A percentile compares a stretch with the other conserved stretches of the same genome.
Conservation (phyloP, 1,140 invertebrate species). For the Pogonognathellus flavescens region DNA sequence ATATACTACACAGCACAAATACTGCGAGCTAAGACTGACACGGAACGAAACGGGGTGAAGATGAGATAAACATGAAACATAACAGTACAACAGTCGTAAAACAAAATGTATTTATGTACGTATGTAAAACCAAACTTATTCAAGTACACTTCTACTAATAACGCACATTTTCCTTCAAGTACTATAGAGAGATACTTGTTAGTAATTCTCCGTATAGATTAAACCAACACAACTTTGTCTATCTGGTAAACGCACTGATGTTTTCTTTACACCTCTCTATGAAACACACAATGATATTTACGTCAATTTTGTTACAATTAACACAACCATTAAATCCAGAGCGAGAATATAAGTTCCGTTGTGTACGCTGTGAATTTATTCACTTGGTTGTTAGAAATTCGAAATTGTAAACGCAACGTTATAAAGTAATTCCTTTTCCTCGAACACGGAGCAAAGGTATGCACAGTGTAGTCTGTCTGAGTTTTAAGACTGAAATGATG, state of each 20-base stretch:
- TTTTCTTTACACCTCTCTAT: background rate
- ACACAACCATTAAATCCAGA: slow-evolving; percentile 47
- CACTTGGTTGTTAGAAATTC: slow-evolving; percentile 41
- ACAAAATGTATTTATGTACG: too few relatives aligned
- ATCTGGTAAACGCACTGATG: background rate
- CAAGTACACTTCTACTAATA: too few relatives aligned
- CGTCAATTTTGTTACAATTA: slow-evolving; percentile 30
- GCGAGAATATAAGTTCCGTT: background rate
- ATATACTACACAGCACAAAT: background rate
- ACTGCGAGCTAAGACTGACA: background rate
- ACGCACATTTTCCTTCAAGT: too few relatives aligned
- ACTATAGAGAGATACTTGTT: too few relatives aligned
- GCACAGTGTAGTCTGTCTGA: slow-evolving; percentile 9
- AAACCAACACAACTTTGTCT: too few relatives aligned
- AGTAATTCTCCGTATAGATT: too few relatives aligned
- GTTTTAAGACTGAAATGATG: slow-evolving; percentile 46
- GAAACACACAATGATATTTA: background rate
- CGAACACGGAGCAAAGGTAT: background rate
- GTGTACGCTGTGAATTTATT: slow-evolving; percentile 32
- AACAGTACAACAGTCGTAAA: too few relatives aligned
- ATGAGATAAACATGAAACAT: background rate
- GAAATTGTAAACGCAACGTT: background rate
- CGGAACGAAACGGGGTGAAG: background rate
- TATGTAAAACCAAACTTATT: too few relatives aligned
- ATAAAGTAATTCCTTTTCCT: background rate